Base-by-base conservation (phyloP, 2,888 invertebrate species). In the Parnassius glacialis region DNA sequence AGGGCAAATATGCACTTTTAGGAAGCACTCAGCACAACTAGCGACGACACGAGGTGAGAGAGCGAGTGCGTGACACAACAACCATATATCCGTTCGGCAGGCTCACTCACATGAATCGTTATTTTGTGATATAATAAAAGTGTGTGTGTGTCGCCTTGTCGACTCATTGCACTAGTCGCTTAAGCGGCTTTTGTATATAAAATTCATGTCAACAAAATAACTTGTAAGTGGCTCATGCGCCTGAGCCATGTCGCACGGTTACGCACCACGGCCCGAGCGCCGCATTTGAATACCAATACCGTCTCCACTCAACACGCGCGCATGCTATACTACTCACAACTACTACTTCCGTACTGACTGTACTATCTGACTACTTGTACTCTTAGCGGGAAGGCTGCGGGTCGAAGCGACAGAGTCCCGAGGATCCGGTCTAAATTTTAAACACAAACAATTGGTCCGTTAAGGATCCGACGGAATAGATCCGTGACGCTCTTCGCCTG, bases 271-370 rank as follows among this genome's bases (percentile, higher is more conserved):
- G 86, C 88, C 87, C 90, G 89, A 90, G 87, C 88, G 90, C 90
- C 92, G 93, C 94, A 94, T 94, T 94, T 94, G 94, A 94, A 94
- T 94, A 94, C 94, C 94, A 94, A 94, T 94, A 93, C 93, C 91
- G 83, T 84, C 83, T 81, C 84, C 80, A 90, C 91, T 89, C 86
- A 81, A 90, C 90, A 90, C 90, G 88, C 89, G 92, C 90, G 90
- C 91, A 90, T 90, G 90, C 84, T 83, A 75, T 81, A 84, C 83
- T 79, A 89, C 89, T 88, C 90, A 90, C 89, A 84, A 87, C 83
- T 87, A 85, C 85, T 88, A 87, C 81, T 86, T 80, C 63, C 55
- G 63, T 86, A 91, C 90, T 90, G 88, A 89, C 88, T 85, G 72
- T 85, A 88, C 88, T 88, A 72, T 87, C 82, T 83, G 77, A 87